phyloP scores from a whole-genome alignment of 2,113 vertebrate genomes.

The Oxyura jamaicensis region DNA sequence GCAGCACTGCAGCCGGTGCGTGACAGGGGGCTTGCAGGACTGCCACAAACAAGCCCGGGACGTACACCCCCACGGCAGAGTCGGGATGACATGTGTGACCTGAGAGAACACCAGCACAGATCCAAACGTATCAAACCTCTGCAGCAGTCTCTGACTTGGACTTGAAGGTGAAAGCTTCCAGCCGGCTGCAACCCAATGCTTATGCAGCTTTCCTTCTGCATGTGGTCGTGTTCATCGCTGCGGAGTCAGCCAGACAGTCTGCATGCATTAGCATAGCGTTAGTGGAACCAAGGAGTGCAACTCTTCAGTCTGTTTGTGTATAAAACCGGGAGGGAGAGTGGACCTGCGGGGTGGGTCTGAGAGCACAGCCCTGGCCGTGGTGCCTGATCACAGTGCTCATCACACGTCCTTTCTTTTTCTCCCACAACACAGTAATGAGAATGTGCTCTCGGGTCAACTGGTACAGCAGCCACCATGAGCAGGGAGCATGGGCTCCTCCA shows the following conservation, averaged over 20 bases:
- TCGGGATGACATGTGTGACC: accelerated
- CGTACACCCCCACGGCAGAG: neutral
- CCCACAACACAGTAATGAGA: neutral
- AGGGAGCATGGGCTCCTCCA: neutral
- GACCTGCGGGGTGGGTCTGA: neutral
- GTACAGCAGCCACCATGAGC: neutral
- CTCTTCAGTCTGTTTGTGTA: neutral
- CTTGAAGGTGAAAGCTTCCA: neutral
- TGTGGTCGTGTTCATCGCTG: neutral
- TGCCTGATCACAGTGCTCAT: neutral
- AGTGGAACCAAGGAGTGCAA: neutral
- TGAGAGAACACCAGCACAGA: neutral
- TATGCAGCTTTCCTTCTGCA: neutral
- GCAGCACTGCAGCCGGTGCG: accelerated
- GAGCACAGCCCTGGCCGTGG: neutral
- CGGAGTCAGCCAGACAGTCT: neutral
- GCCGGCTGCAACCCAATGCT: accelerated
- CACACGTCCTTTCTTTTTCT: too few species aligned
- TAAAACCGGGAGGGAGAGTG: neutral
- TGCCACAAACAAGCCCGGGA: accelerated
- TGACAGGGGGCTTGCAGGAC: accelerated
- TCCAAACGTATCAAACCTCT: accelerated
- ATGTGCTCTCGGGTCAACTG: accelerated
- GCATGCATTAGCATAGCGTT: neutral
- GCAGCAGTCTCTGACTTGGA: neutral